phyloP scores from a whole-genome alignment of 1,140 invertebrate genomes.

The Pemphigus obesinymphae region DNA sequence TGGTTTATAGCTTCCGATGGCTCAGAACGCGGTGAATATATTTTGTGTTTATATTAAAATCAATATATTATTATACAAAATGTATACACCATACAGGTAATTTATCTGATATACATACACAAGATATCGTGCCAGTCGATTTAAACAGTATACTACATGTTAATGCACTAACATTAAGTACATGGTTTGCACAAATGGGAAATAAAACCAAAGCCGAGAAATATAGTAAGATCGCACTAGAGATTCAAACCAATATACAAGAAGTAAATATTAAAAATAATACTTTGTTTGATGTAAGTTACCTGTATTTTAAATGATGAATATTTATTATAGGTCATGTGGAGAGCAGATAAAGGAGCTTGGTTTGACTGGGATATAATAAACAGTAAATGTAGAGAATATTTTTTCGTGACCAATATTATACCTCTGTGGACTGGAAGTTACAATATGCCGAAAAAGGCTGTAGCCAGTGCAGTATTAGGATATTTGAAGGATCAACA shows the following conservation, averaged over 20 bases:
- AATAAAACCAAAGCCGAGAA: constrained; percentile 53
- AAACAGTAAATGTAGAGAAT: constrained; percentile 51
- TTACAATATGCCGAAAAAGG: constrained; percentile 47
- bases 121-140: constrained; percentile 75
- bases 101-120: constrained; percentile 58
- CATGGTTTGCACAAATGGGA: constrained; percentile 55
- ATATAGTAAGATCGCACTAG: constrained; percentile 52
- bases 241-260: constrained; percentile 52
- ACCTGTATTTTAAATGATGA: not conserved
- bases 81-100: constrained; percentile 48
- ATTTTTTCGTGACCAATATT: constrained; percentile 70
- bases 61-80: not conserved
- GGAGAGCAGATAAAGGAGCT: constrained; percentile 62
- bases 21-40: not conserved
- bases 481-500: constrained; percentile 55
- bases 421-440: constrained; percentile 66
- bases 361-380: constrained; percentile 71
- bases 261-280: constrained; percentile 45
- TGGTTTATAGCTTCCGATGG: constrained; percentile 59
- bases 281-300: constrained; percentile 42
- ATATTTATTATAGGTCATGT: constrained; percentile 57
- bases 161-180: constrained; percentile 57
- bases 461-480: constrained; percentile 51
- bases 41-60: not conserved
- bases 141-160: constrained; percentile 73